Percentiles rank a stretch among this genome's conserved stretches.
Conservation (phyloP, 53 echinoderm and acorn worm species). For the Henricia sp. region DNA sequence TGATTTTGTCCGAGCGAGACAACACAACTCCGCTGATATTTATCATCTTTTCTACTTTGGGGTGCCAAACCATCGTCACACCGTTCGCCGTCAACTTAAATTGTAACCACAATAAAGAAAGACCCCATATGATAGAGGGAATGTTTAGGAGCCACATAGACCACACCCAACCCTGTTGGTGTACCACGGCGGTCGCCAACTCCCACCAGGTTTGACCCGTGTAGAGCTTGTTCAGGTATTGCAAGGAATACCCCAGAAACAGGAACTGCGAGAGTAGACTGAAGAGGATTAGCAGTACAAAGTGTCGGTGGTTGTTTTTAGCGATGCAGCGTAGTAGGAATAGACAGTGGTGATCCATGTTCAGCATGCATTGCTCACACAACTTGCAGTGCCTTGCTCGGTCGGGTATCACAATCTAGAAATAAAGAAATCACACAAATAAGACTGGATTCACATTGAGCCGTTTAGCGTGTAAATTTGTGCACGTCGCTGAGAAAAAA, state of each 20-base stretch:
- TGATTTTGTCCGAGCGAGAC: constrained; percentile 43
- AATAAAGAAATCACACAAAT: no score
- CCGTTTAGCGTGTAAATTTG: no score
- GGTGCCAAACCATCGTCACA: constrained; percentile 69
- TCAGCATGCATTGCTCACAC: constrained; percentile 74
- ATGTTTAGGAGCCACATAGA: constrained; percentile 67
- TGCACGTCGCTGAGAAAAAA: no score
- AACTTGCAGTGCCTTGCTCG: constrained; percentile 85
- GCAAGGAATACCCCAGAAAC: constrained; percentile 64
- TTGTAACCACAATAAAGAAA: constrained; percentile 66
- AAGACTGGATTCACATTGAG: no score
- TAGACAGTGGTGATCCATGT: constrained; percentile 93
- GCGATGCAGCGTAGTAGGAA: constrained; percentile 91
- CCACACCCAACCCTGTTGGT: constrained; percentile 73
- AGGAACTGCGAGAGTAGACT: constrained; percentile 61
- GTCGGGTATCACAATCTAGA: constrained; percentile 76
- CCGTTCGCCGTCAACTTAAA: constrained; percentile 70
- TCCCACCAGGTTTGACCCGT: constrained; percentile 38
- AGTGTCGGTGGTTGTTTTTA: constrained; percentile 82
- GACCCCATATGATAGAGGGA: constrained; percentile 79
- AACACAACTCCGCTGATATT: constrained; percentile 11
- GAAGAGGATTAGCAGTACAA: constrained; percentile 78
- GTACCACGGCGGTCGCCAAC: constrained; percentile 1
- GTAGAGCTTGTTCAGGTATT: constrained; percentile 63
- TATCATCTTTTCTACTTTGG: constrained; percentile 19